phyloP scores from a whole-genome alignment of 2,113 vertebrate genomes.

The Malurus melanocephalus region DNA sequence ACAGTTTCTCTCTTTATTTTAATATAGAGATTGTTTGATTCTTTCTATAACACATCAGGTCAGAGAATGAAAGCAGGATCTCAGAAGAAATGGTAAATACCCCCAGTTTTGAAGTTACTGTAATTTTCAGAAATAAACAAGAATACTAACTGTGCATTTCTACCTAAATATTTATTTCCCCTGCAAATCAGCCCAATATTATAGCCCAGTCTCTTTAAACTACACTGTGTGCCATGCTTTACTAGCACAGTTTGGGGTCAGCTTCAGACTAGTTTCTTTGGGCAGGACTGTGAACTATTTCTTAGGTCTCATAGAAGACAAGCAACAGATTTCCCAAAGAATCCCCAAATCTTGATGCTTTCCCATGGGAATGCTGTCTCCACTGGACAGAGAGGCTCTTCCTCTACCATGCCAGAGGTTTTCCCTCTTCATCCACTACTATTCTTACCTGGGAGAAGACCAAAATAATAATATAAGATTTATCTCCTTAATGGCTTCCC shows the following conservation, averaged over 20 bases:
- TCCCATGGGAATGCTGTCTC: background rate
- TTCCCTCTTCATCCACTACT: background rate
- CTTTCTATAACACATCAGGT: background rate
- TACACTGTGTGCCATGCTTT: background rate
- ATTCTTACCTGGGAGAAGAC: background rate
- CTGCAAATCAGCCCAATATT: background rate
- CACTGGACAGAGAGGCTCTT: background rate
- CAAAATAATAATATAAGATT: background rate
- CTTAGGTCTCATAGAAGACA: background rate
- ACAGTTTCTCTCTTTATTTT: background rate
- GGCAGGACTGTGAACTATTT: background rate
- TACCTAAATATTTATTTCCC: background rate
- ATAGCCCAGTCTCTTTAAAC: background rate
- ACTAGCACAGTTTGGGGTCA: background rate
- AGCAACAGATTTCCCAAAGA: background rate
- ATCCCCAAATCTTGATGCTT: background rate
- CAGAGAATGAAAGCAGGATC: conserved; percentile 7
- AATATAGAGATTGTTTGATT: background rate
- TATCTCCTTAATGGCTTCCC: background rate
- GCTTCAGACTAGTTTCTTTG: background rate
- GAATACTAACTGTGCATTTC: background rate
- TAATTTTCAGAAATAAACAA: background rate
- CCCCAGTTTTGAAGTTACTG: background rate
- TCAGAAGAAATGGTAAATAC: background rate
- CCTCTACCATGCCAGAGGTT: background rate